A percentile compares a stretch with the other conserved stretches of the same genome.
Conservation (phyloP, 2,888 invertebrate genomes). For the Tenthredo distinguenda region DNA sequence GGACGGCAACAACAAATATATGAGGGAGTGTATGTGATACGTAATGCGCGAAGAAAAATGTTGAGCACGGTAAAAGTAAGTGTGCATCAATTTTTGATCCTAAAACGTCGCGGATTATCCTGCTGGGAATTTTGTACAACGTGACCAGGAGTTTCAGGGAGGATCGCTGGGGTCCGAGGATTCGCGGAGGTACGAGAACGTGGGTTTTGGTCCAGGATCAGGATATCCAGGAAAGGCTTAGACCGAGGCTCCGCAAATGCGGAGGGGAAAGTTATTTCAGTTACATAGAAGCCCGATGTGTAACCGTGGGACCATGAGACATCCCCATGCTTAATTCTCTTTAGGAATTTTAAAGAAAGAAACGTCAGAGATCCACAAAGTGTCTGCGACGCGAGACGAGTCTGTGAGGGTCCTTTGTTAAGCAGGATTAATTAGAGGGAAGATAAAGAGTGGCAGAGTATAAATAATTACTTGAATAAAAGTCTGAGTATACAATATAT, state of each 20-base stretch:
- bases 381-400: not conserved
- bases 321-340: slow-evolving; percentile 28
- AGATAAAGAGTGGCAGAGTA: slow-evolving; percentile 19
- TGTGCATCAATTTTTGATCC: not conserved
- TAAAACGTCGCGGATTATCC: not conserved
- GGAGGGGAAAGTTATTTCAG: not conserved
- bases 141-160: slow-evolving; percentile 2
- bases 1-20: not conserved
- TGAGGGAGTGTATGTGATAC: not conserved
- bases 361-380: not conserved
- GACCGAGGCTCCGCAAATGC: slow-evolving; percentile 19
- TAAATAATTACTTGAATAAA: slow-evolving; percentile 24
- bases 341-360: slow-evolving; percentile 17
- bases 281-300: not conserved
- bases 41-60: not conserved
- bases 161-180: slow-evolving; percentile 3
- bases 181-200: not conserved
- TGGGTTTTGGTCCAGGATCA: slow-evolving; percentile 32
- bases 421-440: slow-evolving; percentile 26
- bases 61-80: not conserved
- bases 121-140: not conserved
- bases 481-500: not conserved
- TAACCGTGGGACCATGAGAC: slow-evolving; percentile 13
- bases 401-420: slow-evolving; percentile 28
- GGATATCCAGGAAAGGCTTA: slow-evolving; percentile 19